Evolutionary conservation across 2,888 invertebrate genomes (phyloP), one percentile per base, ranked within the genome.

Genomic region (Hoplodrina ambigua): DNA sequence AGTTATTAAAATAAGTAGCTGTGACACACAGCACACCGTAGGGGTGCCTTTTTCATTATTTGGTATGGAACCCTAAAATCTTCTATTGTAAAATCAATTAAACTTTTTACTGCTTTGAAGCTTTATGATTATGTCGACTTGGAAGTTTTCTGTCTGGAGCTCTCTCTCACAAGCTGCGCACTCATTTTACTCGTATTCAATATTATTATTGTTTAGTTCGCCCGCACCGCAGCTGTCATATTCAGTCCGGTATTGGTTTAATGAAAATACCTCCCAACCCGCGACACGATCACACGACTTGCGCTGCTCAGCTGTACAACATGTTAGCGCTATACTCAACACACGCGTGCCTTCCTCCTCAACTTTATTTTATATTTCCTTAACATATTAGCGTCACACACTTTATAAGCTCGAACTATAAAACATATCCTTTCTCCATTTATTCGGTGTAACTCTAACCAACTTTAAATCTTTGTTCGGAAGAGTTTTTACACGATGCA

Each of bases 331-430:
- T 52, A 59, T 33, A 17, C 67, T 55, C 61, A 13, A 62, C 46
- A 17, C 61, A 79, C 64, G 37, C 75, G 67, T 76, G 80, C 49
- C 60, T 53, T 19, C 53, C n/a, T 67, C 76, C 68, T 79, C 67
- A 76, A 76, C 52, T 74, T 55, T 49, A 73, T 80, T 66, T 75
- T 66, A 66, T 75, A 62, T 61, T 79, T 58, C 50, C 54, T 58
- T 61, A 58, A 72, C 59, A 78, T 77, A 60, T 73, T 52, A 77
- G 77, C 37, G 13, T 52, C 37, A n/a, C 46, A 13, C 58, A 44
- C 56, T 69, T 52, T 60, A 41, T 25, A 57, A 49, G 52, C 52
- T 70, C 75, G 41, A 20, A 33, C 20, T 56, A 33, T 54, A 33
- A 17, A 33, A 17, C 25, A 54, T 25, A 25, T 44, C 54, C 8